Percentiles rank a stretch among this genome's conserved stretches.
phyloP scores from a whole-genome alignment of 2,888 invertebrate genomes.

The Platycheirus albimanus region DNA sequence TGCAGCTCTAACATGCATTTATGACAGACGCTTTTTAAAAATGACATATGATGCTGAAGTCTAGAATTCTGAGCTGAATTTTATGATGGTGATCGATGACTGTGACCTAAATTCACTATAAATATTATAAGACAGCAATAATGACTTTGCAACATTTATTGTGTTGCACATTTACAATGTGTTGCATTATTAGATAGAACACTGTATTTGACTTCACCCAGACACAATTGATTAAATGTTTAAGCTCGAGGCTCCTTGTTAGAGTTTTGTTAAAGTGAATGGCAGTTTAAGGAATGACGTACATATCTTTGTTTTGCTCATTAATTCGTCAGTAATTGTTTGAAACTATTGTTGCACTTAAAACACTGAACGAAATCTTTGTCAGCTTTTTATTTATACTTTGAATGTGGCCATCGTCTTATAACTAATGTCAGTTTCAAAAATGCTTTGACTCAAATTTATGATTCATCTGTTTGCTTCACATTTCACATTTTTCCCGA shows the following conservation, averaged over 20 bases:
- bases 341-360: conserved; percentile 11
- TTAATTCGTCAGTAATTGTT: conserved; percentile 1
- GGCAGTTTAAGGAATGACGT: conserved; percentile 42
- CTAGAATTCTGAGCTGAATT: conserved; percentile 22
- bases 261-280: conserved; percentile 8
- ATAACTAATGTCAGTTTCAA: no score
- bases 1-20: conserved; percentile 57
- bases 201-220: conserved; percentile 33
- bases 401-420: no score
- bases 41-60: conserved; percentile 57
- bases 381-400: no score
- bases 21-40: conserved; percentile 63
- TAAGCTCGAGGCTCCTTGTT: conserved; percentile 43
- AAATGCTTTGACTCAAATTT: no score
- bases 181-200: not conserved
- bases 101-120: conserved; percentile 65
- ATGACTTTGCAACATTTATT: conserved; percentile 1
- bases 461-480: no score
- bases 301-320: conserved; percentile 40
- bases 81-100: conserved; percentile 67
- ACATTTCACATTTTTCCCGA: no score
- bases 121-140: conserved; percentile 43
- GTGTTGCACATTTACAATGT: not conserved
- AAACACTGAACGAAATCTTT: conserved; percentile 34
- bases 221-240: conserved; percentile 65